Evolutionary conservation across 2,797 vertebrate genomes (phyloP).

Genomic region (Pempheris klunzingeri): DNA sequence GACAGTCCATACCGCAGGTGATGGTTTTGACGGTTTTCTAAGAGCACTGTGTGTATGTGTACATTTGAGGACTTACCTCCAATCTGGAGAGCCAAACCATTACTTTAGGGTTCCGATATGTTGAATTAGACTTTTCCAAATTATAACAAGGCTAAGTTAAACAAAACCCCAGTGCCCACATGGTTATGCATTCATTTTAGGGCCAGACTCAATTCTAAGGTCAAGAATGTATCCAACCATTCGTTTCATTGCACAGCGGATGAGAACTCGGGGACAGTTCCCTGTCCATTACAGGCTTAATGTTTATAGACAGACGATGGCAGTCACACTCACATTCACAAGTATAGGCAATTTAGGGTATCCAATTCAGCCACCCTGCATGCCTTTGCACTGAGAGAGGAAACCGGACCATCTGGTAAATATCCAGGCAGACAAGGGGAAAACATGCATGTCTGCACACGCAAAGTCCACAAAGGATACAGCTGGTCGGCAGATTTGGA

Average conservation of each 20-base stretch:
- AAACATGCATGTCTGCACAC: too few relatives aligned
- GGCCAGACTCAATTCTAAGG: background rate
- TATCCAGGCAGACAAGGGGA: background rate
- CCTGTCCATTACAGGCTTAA: background rate
- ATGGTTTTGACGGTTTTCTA: background rate
- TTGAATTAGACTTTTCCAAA: background rate
- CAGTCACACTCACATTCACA: background rate
- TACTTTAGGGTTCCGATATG: background rate
- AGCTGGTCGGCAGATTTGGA: background rate
- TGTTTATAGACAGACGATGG: background rate
- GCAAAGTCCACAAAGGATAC: slow-evolving; percentile 4
- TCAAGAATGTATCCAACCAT: background rate
- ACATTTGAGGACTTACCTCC: background rate
- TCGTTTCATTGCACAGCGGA: background rate
- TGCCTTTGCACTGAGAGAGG: slow-evolving; percentile 5
- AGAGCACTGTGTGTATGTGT: background rate
- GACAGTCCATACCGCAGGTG: background rate
- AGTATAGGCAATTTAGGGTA: background rate
- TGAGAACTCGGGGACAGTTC: background rate
- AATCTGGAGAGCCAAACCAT: background rate
- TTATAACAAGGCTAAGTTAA: background rate
- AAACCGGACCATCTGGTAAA: slow-evolving; percentile 3
- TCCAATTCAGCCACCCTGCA: slow-evolving; percentile 1
- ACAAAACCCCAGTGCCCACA: background rate
- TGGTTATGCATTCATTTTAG: background rate